phyloP scores from a whole-genome alignment of 2,888 invertebrate genomes.

The Ormia ochracea region DNA sequence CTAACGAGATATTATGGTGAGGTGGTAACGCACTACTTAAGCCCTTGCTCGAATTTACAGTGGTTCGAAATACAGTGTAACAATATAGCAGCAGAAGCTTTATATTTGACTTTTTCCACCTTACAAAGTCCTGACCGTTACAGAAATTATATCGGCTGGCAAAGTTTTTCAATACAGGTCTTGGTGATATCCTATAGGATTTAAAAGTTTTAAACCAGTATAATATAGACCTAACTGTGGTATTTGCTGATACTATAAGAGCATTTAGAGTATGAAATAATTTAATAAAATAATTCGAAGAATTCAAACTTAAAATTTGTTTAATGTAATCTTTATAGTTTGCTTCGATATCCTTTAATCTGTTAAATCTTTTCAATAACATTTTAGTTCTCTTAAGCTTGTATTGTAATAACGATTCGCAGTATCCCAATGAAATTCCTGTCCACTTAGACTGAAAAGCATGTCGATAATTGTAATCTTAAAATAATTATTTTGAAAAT shows the following conservation, averaged over 20 bases:
- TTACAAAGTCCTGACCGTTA: conserved; percentile 70
- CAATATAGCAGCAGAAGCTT: conserved; percentile 65
- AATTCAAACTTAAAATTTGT: background rate
- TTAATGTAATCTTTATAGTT: background rate
- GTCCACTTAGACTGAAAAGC: background rate
- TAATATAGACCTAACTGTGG: conserved; percentile 67
- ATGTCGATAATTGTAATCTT: background rate
- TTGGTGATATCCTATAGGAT: conserved; percentile 68
- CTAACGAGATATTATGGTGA: conserved; percentile 72
- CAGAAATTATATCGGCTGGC: conserved; percentile 68
- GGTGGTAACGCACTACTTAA: conserved; percentile 69
- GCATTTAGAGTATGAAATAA: conserved; percentile 69
- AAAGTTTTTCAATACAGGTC: conserved; percentile 68
- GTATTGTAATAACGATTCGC: background rate
- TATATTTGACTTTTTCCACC: conserved; percentile 69
- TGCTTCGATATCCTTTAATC: too few relatives aligned
- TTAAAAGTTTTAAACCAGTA: conserved; percentile 67
- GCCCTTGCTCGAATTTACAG: conserved; percentile 66
- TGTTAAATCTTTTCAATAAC: background rate
- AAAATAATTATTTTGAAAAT: background rate
- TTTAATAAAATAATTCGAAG: background rate
- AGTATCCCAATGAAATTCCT: background rate
- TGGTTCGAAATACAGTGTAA: conserved; percentile 70
- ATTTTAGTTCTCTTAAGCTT: background rate
- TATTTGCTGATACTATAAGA: conserved; percentile 67